Conservation (phyloP, 2,797 vertebrate genomes). For the Eutrigla gurnardus region DNA sequence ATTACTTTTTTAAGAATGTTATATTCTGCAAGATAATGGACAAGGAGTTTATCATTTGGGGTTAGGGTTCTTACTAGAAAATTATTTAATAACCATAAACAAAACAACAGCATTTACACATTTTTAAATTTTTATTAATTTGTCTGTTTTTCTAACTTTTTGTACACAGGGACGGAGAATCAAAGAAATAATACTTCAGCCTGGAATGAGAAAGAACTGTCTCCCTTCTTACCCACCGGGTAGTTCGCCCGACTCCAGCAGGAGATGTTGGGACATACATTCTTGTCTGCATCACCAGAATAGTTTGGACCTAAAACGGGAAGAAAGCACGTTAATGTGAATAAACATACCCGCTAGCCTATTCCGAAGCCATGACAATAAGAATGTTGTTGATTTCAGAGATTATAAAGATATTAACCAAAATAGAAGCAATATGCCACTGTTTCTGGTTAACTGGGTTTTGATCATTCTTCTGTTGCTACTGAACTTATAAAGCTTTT, state of each 20-base stretch:
- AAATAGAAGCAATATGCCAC: background rate
- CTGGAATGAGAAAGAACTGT: constrained; percentile 46
- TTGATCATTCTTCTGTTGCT: constrained; percentile 13
- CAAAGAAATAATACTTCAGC: constrained; percentile 2
- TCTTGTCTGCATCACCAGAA: background rate
- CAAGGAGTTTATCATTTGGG: background rate
- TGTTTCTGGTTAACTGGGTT: background rate
- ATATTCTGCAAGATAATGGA: background rate
- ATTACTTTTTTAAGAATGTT: background rate
- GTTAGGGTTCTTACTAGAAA: too few species aligned
- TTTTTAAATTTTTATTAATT: constrained; percentile 4
- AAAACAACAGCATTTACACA: background rate
- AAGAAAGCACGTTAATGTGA: constrained; percentile 34
- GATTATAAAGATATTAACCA: background rate
- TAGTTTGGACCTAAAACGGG: constrained; percentile 6
- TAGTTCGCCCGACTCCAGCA: constrained; percentile 2
- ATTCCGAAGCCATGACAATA: constrained; percentile 24
- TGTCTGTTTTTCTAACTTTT: background rate
- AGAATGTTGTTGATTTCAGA: background rate
- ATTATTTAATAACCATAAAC: background rate
- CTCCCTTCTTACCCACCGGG: constrained; percentile 47
- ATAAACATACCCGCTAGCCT: constrained; percentile 3
- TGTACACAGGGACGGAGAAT: constrained; percentile 48
- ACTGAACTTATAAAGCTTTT: background rate
- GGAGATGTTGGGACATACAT: background rate